Evolutionary conservation across 2,797 vertebrate genomes (phyloP), one percentile per base, ranked within the genome.

Genomic region (Pseudocheirus occidentalis): DNA sequence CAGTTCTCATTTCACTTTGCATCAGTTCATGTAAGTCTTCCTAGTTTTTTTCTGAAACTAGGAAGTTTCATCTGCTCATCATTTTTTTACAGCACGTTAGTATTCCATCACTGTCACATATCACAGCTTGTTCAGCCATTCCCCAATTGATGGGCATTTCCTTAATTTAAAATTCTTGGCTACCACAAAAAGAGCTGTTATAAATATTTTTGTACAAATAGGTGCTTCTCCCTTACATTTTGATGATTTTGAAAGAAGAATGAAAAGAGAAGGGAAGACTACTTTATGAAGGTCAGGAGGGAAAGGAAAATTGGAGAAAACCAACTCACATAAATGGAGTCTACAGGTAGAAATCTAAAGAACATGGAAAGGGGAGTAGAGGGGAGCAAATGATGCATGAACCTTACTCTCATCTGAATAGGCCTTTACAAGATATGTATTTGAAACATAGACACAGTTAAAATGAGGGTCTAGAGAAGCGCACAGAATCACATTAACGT

Each of bases 81-180:
- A 92, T 87, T 46, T 92, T 94, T 91, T 93, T 91, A 91, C 10
- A 55, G 55, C 55, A 50, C 29, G 87, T 27, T 94, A 92, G 21
- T 73, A 40, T 73, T 62, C 5, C 46, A 56, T 73, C n/a, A 50
- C 52, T 28, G 29, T 40, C 21, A 12, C 66, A 18, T 53, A 10
- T 31, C 46, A 40, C 34, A 34, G 40, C 66, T 90, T 92, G 54
- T 94, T 94, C 56, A 56, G 50, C 40, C 53, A 56, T 66, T 92
- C 59, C 52, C 53, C 57, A 24, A 5, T 92, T 90, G 54, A 53
- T 90, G 31, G 53, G 55, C 58, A 56, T 21, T 9, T 40, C 73
- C 0, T 94, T 53, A 58, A 53, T 94, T 95, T 66, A 28, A 12
- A 57, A 54, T n/a, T 95, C 58, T 92, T 62, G 55, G n/a, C 52